Evolutionary conservation across 2,113 vertebrate species (phyloP), one percentile per base, ranked within the genome.

Genomic region (Mustela lutreola): DNA sequence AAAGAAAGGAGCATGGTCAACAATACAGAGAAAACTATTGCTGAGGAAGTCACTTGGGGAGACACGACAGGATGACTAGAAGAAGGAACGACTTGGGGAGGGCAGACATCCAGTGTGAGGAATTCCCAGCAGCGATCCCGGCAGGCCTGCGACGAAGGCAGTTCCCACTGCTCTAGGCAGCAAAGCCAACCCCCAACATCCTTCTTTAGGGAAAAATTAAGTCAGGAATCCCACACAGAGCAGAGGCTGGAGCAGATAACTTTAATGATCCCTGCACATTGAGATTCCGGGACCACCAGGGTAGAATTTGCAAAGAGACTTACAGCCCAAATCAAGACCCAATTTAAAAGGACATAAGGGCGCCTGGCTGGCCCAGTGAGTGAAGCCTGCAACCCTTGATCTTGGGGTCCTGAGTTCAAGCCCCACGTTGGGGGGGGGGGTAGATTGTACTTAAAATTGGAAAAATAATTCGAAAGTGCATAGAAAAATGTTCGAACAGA

Each of bases 51-150:
- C 50, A 56, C 31, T 53, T 83, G 31, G 21, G 7, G 24, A 21
- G 53, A 9, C 63, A 11, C 67, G 76, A 42, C 48, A 48, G 28
- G 63, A 31, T 12, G 4, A 70, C 33, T 0, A 65, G 7, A 39
- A 24, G 0, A 2, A 28, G 22, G 31, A 80, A 60, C 10, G 42
- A 76, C 31, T 42, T 0, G 1, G 22, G 58, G 63, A 19, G 10
- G 1, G 22, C 8, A 1, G n/a, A 11, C 60, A 28, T 16, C 56
- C 12, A 16, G 9, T 2, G 0, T 33, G 36, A 21, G n/a, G 21
- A 56, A 36, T 19, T 42, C 8, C 24, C 5, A 21, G 8, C 53
- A 5, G 8, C 10, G 12, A 75, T 2, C 1, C 48, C 21, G 12
- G 15, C 7, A 5, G 14, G 18, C n/a, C 42, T 39, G 11, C 10